Base-by-base conservation (phyloP, 1,140 invertebrate genomes). In the Bombyx mandarina region DNA sequence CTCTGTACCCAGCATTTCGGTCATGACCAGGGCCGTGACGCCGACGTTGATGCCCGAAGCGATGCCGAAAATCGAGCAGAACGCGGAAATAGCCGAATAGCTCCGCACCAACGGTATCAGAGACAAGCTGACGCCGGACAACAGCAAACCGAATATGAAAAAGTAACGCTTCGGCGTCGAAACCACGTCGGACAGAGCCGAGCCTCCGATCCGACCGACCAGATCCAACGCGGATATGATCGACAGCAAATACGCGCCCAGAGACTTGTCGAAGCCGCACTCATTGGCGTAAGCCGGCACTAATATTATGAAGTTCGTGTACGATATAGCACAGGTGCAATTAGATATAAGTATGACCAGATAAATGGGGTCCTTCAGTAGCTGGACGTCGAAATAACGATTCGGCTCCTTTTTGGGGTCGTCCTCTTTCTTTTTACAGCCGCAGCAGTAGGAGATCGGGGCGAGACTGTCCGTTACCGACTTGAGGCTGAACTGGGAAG, bases 21-120 rank as follows among this genome's bases (percentile, higher is more conserved):
- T 94, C 93, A 96, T 94, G 0, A 95, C 94, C 42, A 96, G 92
- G 2, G 94, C 94, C 1, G 94, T 95, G 1, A 96, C 92, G 10
- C 95, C 95, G 0, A 95, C 93, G 73, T 95, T 96, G n/a, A 93
- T 91, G n/a, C 95, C 94, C 0, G 94, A 95, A 7, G 94, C 91
- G 4, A 96, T 79, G 1, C 95, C 95, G 73, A 96, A 96, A 1
- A 94, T 71, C 1, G 91, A 91, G 79, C 94, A 96, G 67, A 91
- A 93, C 8, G 89, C 84, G 45, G 92, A 90, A 2, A 95, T 86
- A 10, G 88, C 83, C 3, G 75, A 65, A 75, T 92, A 92, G 45
- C 83, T 88, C 0, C 72, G 79, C 1, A 91, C 90, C 12, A 93
- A 83, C 0, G 94, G 95, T 22, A 96, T 75, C 2, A 93, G 69